phyloP scores from a whole-genome alignment of 1,140 invertebrate species.

The Bradynema listronoti region DNA sequence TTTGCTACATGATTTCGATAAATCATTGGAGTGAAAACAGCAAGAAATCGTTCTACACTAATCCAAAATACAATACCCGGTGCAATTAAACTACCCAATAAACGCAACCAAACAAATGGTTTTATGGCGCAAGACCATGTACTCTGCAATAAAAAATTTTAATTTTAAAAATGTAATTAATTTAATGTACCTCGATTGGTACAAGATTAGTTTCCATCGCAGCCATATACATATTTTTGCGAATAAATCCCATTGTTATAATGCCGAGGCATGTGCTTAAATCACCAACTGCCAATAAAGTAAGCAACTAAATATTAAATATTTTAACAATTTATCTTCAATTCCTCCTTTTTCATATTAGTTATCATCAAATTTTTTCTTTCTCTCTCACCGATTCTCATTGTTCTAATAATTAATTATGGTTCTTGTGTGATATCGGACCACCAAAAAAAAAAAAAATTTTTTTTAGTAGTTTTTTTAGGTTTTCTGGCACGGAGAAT shows the following conservation, averaged over 20 bases:
- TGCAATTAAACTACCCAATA: constrained; percentile 24
- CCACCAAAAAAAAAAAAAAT: no score
- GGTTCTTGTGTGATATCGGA: neutral
- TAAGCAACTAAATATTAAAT: constrained; percentile 18
- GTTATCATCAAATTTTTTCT: no score
- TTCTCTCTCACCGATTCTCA: no score
- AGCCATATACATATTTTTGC: constrained; percentile 15
- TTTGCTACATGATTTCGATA: constrained; percentile 22
- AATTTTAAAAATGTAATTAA: constrained; percentile 8
- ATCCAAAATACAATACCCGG: constrained; percentile 35
- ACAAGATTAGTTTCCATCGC: constrained; percentile 21
- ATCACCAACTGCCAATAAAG: constrained; percentile 31
- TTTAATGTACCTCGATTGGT: constrained; percentile 17
- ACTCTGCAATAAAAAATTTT: constrained; percentile 32
- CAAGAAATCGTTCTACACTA: constrained; percentile 33
- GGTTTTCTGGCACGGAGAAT: no score
- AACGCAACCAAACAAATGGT: constrained; percentile 34
- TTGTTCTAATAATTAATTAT: no score
- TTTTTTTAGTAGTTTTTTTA: no score
- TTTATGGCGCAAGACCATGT: constrained; percentile 31
- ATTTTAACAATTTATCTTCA: neutral
- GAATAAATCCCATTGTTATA: constrained; percentile 21
- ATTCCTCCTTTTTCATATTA: no score
- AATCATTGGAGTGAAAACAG: constrained; percentile 27
- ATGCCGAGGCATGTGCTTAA: constrained; percentile 23